Conservation (phyloP, 30 jellyfish, hydroid and myxozoan species). For the Nemopilema nomurai region DNA sequence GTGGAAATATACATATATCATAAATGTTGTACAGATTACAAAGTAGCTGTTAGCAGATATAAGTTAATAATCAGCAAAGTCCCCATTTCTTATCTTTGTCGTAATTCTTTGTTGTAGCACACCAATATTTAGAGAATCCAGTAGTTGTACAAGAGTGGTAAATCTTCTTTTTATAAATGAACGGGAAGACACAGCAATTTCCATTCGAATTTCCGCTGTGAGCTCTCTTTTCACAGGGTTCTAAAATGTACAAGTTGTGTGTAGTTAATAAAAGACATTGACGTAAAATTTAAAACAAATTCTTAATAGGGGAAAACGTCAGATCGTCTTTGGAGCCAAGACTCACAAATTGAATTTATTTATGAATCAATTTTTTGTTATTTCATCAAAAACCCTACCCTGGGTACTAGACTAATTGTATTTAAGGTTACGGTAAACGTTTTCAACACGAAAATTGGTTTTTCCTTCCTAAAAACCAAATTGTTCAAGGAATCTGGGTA, state of each 20-base stretch:
- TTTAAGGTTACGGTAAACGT: too few species aligned
- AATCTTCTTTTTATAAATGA: conserved; percentile 60
- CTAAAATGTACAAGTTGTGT: conserved; percentile 24
- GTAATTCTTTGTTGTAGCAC: conserved; percentile 79
- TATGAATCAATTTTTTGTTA: neutral
- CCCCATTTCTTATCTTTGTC: conserved; percentile 92
- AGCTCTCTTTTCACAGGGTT: conserved; percentile 71
- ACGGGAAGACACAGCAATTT: conserved; percentile 89
- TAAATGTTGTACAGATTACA: neutral
- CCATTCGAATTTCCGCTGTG: conserved; percentile 89
- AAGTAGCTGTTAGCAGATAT: neutral
- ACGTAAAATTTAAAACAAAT: too few species aligned
- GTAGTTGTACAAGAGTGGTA: conserved; percentile 75
- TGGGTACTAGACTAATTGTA: too few species aligned
- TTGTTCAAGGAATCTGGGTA: too few species aligned
- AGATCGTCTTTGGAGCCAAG: neutral
- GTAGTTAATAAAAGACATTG: too few species aligned
- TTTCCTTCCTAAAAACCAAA: too few species aligned
- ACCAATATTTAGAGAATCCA: conserved; percentile 66
- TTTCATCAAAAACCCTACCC: too few species aligned
- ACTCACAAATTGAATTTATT: neutral
- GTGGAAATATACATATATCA: too few species aligned
- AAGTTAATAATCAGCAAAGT: conserved; percentile 27
- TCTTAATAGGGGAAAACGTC: too few species aligned
- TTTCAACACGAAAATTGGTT: too few species aligned